phyloP scores from a whole-genome alignment of 1,140 invertebrate genomes.

The Bombyx mori region ASM3026992v2 NC_085121.1:10651001-10651500 shows the following conservation, averaged over 20 bases:
- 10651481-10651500: not conserved
- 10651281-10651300: too few relatives aligned
- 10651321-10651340: slow-evolving; percentile 89
- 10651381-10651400: slow-evolving; percentile 93
- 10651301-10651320: slow-evolving; percentile 46
- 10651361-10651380: slow-evolving; percentile 93
- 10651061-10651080: not conserved
- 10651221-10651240: slow-evolving; percentile 81
- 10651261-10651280: not conserved
- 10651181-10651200: slow-evolving; percentile 94
- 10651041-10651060: too few relatives aligned
- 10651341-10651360: slow-evolving; percentile 94
- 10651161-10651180: slow-evolving; percentile 95
- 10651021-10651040: too few relatives aligned
- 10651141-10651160: slow-evolving; percentile 88
- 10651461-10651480: too few relatives aligned
- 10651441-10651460: not conserved
- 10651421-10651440: slow-evolving; percentile 72
- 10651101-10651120: slow-evolving; percentile 94
- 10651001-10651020: too few relatives aligned
- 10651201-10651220: slow-evolving; percentile 85
- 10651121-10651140: slow-evolving; percentile 94
- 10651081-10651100: slow-evolving; percentile 82
- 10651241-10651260: slow-evolving; percentile 11
- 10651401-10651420: slow-evolving; percentile 84